phyloP scores from a whole-genome alignment of 2,113 vertebrate genomes.

The Leucosticte australis region DNA sequence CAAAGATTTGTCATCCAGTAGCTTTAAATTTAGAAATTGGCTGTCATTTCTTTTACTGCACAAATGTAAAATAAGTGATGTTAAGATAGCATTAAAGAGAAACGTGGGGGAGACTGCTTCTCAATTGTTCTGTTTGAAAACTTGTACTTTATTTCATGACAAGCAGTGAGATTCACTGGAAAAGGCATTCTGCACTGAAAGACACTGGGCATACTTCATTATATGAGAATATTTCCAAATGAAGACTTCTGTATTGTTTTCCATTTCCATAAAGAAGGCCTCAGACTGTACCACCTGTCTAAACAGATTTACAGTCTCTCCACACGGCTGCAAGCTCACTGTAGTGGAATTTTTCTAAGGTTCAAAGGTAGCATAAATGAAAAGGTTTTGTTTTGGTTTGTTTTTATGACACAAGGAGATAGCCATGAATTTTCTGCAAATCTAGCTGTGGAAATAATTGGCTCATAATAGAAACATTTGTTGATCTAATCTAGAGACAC shows the following conservation, averaged over 20 bases:
- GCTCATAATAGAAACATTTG: neutral
- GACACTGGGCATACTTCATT: neutral
- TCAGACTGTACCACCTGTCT: constrained; percentile 50
- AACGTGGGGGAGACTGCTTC: neutral
- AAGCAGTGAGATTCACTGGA: neutral
- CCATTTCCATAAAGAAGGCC: constrained; percentile 12
- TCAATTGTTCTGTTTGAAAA: constrained; percentile 49
- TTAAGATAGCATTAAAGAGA: neutral
- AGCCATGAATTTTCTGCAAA: neutral
- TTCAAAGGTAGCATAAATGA: constrained; percentile 23
- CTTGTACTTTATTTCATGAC: constrained; percentile 21
- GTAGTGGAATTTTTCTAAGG: neutral
- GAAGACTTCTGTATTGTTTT: constrained; percentile 9
- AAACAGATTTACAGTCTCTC: constrained; percentile 29
- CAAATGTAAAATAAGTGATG: constrained; percentile 23
- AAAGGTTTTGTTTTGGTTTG: neutral
- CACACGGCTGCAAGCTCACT: neutral
- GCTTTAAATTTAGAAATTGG: constrained; percentile 68
- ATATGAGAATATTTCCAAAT: neutral
- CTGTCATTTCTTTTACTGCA: constrained; percentile 50
- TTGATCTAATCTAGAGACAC: neutral
- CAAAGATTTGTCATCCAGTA: constrained; percentile 32
- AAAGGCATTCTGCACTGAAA: neutral
- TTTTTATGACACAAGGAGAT: neutral
- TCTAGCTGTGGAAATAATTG: neutral